These are phyloP conservation scores for Isaurus tuberculatus DNA, from an alignment of 92 coral and sea anemone species.

Conservation along the genomic window DNA sequence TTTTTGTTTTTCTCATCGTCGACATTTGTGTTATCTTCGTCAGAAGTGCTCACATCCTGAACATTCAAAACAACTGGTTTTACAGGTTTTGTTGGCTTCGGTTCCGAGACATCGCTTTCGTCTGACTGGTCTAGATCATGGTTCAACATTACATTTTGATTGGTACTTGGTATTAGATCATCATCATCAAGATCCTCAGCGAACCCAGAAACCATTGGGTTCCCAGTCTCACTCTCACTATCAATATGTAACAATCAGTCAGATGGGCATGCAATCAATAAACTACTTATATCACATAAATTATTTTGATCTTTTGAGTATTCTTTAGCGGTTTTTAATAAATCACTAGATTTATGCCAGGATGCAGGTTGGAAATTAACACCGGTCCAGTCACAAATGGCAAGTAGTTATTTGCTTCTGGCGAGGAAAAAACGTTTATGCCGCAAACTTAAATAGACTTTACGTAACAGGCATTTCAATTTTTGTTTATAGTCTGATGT, in stretches of 20 bases:
- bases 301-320: not conserved
- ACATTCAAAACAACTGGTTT: constrained; percentile 63
- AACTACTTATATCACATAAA: too few relatives aligned
- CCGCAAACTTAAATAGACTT: too few relatives aligned
- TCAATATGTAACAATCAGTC: constrained; percentile 50
- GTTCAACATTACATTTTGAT: constrained; percentile 23
- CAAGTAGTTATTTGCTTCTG: too few relatives aligned
- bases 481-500: too few relatives aligned
- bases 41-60: constrained; percentile 74
- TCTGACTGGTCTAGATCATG: constrained; percentile 32
- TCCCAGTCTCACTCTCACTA: constrained; percentile 60
- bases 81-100: not conserved
- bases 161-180: constrained; percentile 48
- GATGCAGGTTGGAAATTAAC: too few relatives aligned
- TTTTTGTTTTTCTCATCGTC: constrained; percentile 2
- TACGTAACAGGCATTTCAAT: too few relatives aligned
- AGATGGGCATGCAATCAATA: not conserved
- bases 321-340: too few relatives aligned
- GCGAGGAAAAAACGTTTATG: too few relatives aligned
- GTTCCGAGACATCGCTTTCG: constrained; percentile 5
- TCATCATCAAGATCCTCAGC: constrained; percentile 89
- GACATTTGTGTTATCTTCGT: constrained; percentile 69
- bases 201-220: constrained; percentile 97
- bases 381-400: too few relatives aligned
- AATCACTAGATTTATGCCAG: too few relatives aligned